Evolutionary conservation across 2,888 invertebrate species (phyloP).

Genomic region (Odontothrips loti): DNA sequence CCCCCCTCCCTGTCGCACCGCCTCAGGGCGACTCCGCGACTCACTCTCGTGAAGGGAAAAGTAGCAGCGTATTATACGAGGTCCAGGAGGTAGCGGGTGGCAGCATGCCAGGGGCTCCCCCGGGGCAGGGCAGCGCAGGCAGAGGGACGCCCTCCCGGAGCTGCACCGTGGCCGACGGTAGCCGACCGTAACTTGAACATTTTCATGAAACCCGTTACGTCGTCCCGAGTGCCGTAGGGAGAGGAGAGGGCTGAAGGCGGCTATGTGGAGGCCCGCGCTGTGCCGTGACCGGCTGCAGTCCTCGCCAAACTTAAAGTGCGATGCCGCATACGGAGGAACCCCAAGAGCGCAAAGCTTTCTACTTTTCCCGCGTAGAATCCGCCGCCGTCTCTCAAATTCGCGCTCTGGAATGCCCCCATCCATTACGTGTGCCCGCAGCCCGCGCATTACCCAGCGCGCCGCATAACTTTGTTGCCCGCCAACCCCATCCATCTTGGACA

Average conservation of each 20-base stretch:
- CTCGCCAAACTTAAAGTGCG: no score
- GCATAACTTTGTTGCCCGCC: background rate
- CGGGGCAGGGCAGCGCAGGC: background rate
- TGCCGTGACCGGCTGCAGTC: background rate
- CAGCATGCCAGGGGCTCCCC: background rate
- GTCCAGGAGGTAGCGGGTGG: background rate
- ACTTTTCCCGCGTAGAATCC: no score
- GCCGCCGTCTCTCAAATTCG: background rate
- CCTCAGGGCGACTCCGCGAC: no score
- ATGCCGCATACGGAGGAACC: no score
- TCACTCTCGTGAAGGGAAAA: no score
- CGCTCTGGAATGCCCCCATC: background rate
- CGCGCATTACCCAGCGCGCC: background rate
- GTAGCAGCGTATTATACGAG: no score
- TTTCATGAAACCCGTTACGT: background rate
- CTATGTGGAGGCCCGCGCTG: background rate
- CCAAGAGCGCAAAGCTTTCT: background rate
- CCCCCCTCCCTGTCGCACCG: no score
- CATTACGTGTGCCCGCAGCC: background rate
- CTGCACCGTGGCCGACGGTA: background rate
- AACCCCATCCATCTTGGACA: background rate
- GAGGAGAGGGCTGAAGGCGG: background rate
- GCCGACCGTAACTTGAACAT: background rate
- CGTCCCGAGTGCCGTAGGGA: background rate
- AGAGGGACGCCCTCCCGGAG: no score